A percentile compares a stretch with the other conserved stretches of the same genome.
These are phyloP conservation scores for Cataglyphis hispanica DNA, from an alignment of 1,140 invertebrate genomes.

Conservation along the genomic window DNA sequence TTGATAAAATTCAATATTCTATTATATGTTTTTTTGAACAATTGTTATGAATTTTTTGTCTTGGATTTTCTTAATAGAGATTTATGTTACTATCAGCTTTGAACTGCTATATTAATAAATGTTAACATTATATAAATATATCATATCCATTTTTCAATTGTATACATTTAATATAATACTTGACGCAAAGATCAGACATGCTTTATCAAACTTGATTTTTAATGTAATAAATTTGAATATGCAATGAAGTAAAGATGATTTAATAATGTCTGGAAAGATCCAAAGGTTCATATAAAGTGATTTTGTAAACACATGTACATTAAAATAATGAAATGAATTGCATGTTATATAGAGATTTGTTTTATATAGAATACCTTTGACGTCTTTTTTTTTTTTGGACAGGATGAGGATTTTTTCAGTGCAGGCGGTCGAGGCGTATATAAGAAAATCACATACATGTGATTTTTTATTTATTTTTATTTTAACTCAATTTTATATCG, in stretches of 20 bases:
- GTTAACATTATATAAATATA: constrained; percentile 66
- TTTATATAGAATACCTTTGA: constrained; percentile 53
- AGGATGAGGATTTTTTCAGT: constrained; percentile 70
- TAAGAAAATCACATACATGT: constrained; percentile 51
- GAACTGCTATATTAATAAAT: constrained; percentile 68
- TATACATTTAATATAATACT: constrained; percentile 51
- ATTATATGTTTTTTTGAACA: constrained; percentile 64
- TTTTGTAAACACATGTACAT: constrained; percentile 34
- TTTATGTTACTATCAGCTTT: constrained; percentile 70
- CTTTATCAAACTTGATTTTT: constrained; percentile 12
- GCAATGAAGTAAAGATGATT: not conserved
- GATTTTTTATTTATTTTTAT: constrained; percentile 70
- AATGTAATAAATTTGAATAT: constrained; percentile 5
- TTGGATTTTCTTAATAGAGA: constrained; percentile 69
- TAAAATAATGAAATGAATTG: constrained; percentile 31
- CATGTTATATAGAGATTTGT: constrained; percentile 74
- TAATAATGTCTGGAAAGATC: constrained; percentile 17
- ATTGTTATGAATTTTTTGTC: constrained; percentile 69
- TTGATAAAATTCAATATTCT: constrained; percentile 70
- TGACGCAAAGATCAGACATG: not conserved
- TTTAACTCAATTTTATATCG: constrained; percentile 68
- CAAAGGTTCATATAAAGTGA: not conserved
- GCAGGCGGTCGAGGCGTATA: constrained; percentile 60
- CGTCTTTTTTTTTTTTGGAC: constrained; percentile 53
- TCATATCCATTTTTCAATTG: constrained; percentile 54